phyloP scores from a whole-genome alignment of 23 tunicate species.

The Halocynthia roretzi region DNA sequence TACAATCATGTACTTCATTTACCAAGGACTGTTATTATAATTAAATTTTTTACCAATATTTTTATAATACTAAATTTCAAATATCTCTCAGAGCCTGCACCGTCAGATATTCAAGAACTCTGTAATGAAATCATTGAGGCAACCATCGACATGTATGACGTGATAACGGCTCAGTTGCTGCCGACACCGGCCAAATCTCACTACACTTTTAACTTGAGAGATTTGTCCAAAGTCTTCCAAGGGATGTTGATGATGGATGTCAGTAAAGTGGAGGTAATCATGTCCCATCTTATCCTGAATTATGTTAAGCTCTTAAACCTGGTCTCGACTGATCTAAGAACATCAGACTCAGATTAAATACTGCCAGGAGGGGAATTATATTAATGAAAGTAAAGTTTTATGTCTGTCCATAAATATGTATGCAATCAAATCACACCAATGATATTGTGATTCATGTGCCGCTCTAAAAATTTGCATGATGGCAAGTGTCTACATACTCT shows the following conservation, averaged over 20 bases:
- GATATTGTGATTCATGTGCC: too few species aligned
- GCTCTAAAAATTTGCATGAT: too few species aligned
- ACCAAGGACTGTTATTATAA: too few species aligned
- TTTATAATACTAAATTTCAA: background rate
- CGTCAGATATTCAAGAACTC: conserved; percentile 48
- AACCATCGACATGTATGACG: conserved; percentile 79
- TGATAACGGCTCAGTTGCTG: conserved; percentile 77
- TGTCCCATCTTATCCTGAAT: background rate
- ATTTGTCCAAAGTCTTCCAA: conserved; percentile 97
- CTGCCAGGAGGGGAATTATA: too few species aligned
- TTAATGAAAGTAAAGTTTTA: too few species aligned
- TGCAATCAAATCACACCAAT: too few species aligned
- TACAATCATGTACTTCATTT: too few species aligned
- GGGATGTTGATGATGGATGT: conserved; percentile 98
- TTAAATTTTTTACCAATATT: background rate
- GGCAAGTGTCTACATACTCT: too few species aligned
- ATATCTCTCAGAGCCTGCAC: conserved; percentile 48
- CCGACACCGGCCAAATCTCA: conserved; percentile 99
- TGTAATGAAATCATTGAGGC: conserved; percentile 42
- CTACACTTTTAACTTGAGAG: conserved; percentile 97
- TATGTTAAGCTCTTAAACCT: too few species aligned
- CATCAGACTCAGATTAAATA: too few species aligned
- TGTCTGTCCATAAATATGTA: too few species aligned
- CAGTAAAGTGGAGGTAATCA: conserved; percentile 64
- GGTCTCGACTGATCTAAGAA: too few species aligned